A percentile compares a stretch with the other conserved stretches of the same genome.
phyloP scores from a whole-genome alignment of 2,888 invertebrate genomes.

The Sialis fuliginosa region DNA sequence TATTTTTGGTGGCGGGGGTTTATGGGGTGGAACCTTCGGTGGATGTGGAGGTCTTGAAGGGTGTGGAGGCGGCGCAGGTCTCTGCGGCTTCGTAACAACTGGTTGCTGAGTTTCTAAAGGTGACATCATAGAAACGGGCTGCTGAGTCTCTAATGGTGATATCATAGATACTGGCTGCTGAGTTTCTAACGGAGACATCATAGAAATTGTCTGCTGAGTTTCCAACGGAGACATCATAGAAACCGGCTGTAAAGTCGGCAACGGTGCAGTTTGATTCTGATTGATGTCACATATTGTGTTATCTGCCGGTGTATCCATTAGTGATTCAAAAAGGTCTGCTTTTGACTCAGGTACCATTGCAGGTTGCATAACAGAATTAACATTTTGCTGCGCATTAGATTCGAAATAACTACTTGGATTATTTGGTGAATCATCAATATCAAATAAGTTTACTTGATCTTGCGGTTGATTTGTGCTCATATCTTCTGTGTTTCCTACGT shows the following conservation, averaged over 20 bases:
- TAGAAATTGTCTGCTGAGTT: constrained; percentile 21
- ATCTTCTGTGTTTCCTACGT: constrained; percentile 31
- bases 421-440: constrained; percentile 22
- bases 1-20: constrained; percentile 19
- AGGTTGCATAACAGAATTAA: constrained; percentile 7
- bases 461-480: constrained; percentile 4
- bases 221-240: constrained; percentile 13
- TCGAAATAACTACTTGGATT: constrained; percentile 17
- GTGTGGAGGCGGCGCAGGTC: constrained; percentile 10
- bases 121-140: constrained; percentile 3
- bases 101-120: constrained; percentile 9
- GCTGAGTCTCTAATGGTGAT: constrained; percentile 24
- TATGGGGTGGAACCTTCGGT: constrained; percentile 16
- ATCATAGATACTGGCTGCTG: constrained; percentile 24
- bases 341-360: constrained; percentile 1
- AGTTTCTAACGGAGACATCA: constrained; percentile 27
- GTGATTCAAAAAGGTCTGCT: constrained; percentile 3
- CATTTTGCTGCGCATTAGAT: not conserved
- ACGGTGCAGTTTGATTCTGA: constrained; percentile 1
- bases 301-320: constrained; percentile 9
- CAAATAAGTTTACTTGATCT: constrained; percentile 22
- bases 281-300: constrained; percentile 19
- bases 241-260: constrained; percentile 13
- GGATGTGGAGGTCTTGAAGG: constrained; percentile 12
- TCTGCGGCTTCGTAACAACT: constrained; percentile 14